Base-by-base conservation (phyloP, 2,888 invertebrate genomes). In the Parelbella ahira region DNA sequence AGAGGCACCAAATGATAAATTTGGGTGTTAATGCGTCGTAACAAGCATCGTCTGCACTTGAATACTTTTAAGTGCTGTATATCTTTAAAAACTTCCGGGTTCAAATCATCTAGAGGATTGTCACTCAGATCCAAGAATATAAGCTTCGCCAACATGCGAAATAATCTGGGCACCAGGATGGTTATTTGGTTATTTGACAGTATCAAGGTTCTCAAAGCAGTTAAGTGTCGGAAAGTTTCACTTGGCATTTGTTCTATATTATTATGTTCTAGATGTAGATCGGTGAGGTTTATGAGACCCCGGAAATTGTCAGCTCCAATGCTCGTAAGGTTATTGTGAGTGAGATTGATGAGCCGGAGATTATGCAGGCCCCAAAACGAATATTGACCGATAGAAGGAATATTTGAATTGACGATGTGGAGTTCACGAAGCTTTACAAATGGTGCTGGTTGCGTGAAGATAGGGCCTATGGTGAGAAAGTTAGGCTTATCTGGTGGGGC, bases 51-150 rank as follows among this genome's bases (percentile, higher is more conserved):
- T 52, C 94, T 89, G 68, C 95, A 94, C 63, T 91, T 91, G 53
- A 95, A 90, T 47, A 90, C 81, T 64, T 89, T 89, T 47, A 95
- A 80, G 58, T 92, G 91, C 89, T 93, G 91, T 45, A 90, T 89
- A 76, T 94, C 94, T 66, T 92, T 93, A 74, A 94, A 93, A 30
- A 93, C 93, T 77, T 94, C 94, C 4, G 94, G 93, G 61, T 91
- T 91, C 45, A 95, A 87, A 63, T 94, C 93, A 34, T 88, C 80
- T 33, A 95, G 74, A 29, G 92, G 91, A 79, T 95, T 95, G 53
- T 91, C 90, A 71, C 93, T 93, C 53, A 95, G 79, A 75, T 94
- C 93, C 51, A 95, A 84, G 66, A 89, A 88, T 57, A 90, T 89
- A 50, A 95, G 88, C 66, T 92, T 93, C 32, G 90, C 91, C 41